Evolutionary conservation across 2,797 vertebrate genomes (phyloP), one percentile per base, ranked within the genome.

Genomic region (Acrossocheilus fasciatus): DNA sequence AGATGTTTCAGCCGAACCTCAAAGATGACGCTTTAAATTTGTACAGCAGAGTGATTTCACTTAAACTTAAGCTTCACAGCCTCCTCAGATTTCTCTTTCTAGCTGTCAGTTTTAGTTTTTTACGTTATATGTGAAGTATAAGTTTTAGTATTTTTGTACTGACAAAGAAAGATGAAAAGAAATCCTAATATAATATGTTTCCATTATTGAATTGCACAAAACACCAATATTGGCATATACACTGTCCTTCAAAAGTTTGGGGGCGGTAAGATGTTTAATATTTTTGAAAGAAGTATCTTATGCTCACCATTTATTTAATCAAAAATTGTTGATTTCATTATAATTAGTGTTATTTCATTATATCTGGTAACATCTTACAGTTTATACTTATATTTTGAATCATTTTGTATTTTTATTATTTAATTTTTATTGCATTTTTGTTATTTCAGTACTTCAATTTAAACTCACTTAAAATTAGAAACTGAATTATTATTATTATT

Each of bases 21-120:
- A 68, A 45, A 57, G 5, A 78, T 82, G 74, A 73, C 3, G 23
- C 41, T 85, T 74, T 83, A 34, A 26, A 45, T 83, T 69, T 77
- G 6, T 45, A 14, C 23, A 52, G 12, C 8, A 11, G 10, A 34
- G 68, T 68, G 52, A 69, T 74, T 23, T 10, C 6, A 11, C 26
- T 69, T 82, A 57, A 64, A 41, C 14, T 39, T 52, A 17, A 36
- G 62, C 47, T 50, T 47, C 43, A 23, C n/a, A n/a, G 14, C 36
- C 41, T 64, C 14, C n/a, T 52, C 26, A 11, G 11, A 39, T 82
- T 34, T 82, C 52, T 70, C 41, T 62, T 36, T 6, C 78, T 26
- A 17, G 43, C 9, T 26, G 26, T 78, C 30, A 4, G 11, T 9
- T 30, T 66, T 62, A 18, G 17, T 17, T 36, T 36, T 36, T 36